Evolutionary conservation across 2,797 vertebrate species (phyloP).

Genomic region (Sebastes glaucus): DNA sequence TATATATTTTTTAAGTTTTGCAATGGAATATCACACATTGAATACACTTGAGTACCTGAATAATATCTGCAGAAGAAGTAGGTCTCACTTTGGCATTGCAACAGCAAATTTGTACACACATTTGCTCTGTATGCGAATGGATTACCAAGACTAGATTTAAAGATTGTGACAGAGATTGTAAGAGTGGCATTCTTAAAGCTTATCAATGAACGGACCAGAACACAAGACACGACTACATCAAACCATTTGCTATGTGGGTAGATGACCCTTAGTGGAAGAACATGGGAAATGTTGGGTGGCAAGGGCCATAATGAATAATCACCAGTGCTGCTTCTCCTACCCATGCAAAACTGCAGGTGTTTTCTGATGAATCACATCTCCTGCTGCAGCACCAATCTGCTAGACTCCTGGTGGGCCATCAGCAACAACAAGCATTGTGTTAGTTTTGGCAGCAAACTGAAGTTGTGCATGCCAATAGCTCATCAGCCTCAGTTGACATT

Average conservation of each 20-base stretch:
- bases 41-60: not conserved
- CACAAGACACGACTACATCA: not conserved
- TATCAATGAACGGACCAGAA: not conserved
- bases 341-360: conserved; percentile 31
- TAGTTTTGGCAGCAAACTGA: conserved; percentile 5
- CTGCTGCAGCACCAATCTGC: conserved; percentile 31
- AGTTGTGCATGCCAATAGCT: conserved; percentile 25
- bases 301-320: conserved; percentile 22
- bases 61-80: not conserved
- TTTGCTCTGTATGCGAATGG: not conserved
- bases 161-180: not conserved
- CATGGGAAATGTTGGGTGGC: not conserved
- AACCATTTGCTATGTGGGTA: conserved; percentile 1
- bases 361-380: conserved; percentile 42
- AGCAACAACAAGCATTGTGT: conserved; percentile 29
- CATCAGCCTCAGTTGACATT: conserved; percentile 34
- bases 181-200: not conserved
- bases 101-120: not conserved
- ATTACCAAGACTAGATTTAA: not conserved
- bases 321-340: not conserved
- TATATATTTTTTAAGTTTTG: accelerated
- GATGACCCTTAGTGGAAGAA: conserved; percentile 4
- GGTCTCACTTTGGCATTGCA: not conserved
- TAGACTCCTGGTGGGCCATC: conserved; percentile 40
- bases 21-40: not conserved